Conservation (phyloP, 2,113 vertebrate genomes). For the Paramisgurnus dabryanus region DNA sequence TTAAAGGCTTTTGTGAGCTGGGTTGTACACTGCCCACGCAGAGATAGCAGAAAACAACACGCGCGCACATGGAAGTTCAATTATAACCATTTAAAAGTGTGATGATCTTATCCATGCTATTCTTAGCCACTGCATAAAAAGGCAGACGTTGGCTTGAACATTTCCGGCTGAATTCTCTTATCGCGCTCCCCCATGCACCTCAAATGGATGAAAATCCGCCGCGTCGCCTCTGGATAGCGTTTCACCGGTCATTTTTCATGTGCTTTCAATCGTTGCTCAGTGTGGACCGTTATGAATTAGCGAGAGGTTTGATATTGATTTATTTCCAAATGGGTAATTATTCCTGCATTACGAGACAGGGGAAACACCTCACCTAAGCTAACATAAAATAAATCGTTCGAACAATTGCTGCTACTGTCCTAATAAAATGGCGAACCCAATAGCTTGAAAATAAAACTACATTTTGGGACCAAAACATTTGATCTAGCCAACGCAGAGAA, state of each 20-base stretch:
- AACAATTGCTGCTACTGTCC: conserved; percentile 30
- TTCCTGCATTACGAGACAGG: conserved; percentile 55
- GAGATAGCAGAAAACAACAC: conserved; percentile 38
- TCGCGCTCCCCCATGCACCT: conserved; percentile 52
- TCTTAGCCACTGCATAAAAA: conserved; percentile 55
- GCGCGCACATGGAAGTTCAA: conserved; percentile 55
- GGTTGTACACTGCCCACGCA: conserved; percentile 47
- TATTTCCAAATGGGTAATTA: conserved; percentile 66
- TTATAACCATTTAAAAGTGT: conserved; percentile 51
- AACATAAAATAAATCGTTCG: conserved; percentile 33
- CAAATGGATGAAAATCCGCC: conserved; percentile 33
- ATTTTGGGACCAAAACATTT: neutral
- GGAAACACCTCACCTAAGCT: conserved; percentile 51
- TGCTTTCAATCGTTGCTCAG: conserved; percentile 57
- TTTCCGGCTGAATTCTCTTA: conserved; percentile 60
- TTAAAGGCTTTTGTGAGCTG: conserved; percentile 45
- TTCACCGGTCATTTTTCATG: conserved; percentile 63
- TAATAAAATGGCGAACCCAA: conserved; percentile 21
- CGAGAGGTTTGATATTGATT: conserved; percentile 66
- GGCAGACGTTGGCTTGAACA: conserved; percentile 34
- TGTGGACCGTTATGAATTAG: conserved; percentile 68
- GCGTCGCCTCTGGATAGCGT: conserved; percentile 57
- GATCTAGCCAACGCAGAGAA: neutral
- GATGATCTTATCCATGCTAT: conserved; percentile 53
- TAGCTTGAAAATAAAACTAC: neutral